These are phyloP conservation scores for Numenius arquata DNA, from an alignment of 2,113 vertebrate species.

Conservation along the genomic window DNA sequence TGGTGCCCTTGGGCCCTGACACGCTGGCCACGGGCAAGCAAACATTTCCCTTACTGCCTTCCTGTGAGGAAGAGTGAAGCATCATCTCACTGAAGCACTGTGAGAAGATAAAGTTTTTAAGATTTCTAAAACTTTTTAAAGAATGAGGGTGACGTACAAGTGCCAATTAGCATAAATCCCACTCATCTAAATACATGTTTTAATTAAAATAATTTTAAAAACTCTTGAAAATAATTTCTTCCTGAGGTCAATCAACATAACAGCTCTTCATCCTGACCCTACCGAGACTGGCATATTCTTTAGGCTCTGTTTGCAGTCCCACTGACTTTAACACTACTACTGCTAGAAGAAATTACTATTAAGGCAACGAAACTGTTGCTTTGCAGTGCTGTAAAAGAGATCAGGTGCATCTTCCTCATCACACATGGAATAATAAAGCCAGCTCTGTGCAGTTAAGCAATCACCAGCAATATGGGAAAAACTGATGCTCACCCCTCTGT, in stretches of 20 bases:
- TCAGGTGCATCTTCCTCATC: background rate
- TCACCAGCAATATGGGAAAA: background rate
- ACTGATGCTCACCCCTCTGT: background rate
- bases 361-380: background rate
- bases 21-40: accelerated
- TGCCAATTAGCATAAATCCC: conserved; percentile 31
- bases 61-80: background rate
- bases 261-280: conserved; percentile 39
- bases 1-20: background rate
- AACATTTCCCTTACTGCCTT: background rate
- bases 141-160: background rate
- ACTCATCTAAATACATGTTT: conserved; percentile 10
- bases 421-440: background rate
- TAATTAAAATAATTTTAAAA: conserved; percentile 32
- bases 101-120: background rate
- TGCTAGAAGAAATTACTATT: background rate
- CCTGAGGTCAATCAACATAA: conserved; percentile 47
- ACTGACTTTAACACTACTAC: background rate
- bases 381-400: background rate
- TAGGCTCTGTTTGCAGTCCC: background rate
- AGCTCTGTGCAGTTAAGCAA: background rate
- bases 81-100: background rate
- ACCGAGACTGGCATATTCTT: background rate
- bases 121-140: conserved; percentile 14
- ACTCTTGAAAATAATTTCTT: conserved; percentile 28